Base-by-base conservation (phyloP, 2,888 invertebrate genomes). In the Sesia apiformis region DNA sequence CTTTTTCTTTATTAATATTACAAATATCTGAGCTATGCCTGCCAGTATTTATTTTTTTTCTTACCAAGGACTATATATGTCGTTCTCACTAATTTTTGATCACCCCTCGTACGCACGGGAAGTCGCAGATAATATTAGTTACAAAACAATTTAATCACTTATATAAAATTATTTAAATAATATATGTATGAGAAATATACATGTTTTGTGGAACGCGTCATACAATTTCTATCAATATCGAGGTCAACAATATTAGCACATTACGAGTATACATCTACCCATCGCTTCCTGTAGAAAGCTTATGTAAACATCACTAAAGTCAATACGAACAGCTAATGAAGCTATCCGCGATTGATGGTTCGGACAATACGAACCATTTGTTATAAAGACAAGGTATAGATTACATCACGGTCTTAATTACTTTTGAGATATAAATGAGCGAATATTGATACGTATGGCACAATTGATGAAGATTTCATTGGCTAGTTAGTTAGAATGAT, bases 281-380 rank as follows among this genome's bases (percentile, higher is more conserved):
- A 43, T 42, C 68, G 62, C 74, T 81, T 81, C 78, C 77, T 76
- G 71, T 76, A 83, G 85, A 87, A 86, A 87, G 83, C 70, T 76
- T 69, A 63, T 58, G 66, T 72, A 80, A 83, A 79, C 68, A 73
- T 40, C 38, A 58, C 59, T 60, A 62, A 67, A 67, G 70, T 67
- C 64, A 61, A 60, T 70, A 65, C 61, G 58, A 66, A 62, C 63
- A 57, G 66, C 73, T 79, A 78, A 82, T 81, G 74, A 78, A 82
- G 72, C 67, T 69, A 74, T 81, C 66, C 61, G 67, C 66, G 68
- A 72, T 75, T 72, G 74, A 71, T 72, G 66, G 67, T 67, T 58
- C 62, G 60, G 62, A 71, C 70, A 68, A 70, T 70, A 63, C 62
- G 49, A 62, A 68, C 70, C 67, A 70, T 66, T 68, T 69, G 68